Percentiles rank a stretch among this genome's conserved stretches.
These are phyloP conservation scores for Symphodus melops DNA, from an alignment of 2,113 vertebrate genomes.

Conservation along the genomic window DNA sequence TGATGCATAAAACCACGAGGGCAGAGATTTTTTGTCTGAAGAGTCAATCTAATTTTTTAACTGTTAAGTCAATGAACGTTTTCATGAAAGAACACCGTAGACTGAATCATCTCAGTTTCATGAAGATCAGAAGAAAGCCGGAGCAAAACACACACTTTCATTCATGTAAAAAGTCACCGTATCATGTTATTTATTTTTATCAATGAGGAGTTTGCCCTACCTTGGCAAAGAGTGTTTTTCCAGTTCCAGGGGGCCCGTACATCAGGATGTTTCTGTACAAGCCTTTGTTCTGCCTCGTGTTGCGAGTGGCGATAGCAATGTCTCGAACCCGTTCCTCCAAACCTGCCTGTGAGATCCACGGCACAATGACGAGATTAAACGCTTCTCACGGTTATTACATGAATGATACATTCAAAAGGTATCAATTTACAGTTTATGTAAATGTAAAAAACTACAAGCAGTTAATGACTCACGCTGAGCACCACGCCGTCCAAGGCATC, in stretches of 20 bases:
- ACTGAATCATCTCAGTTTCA: too few species aligned
- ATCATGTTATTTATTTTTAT: too few species aligned
- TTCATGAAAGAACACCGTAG: too few species aligned
- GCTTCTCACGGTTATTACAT: neutral
- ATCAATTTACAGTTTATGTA: neutral
- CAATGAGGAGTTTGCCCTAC: conserved; percentile 64
- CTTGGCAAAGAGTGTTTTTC: conserved; percentile 93
- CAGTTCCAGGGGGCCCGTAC: conserved; percentile 91
- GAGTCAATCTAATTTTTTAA: neutral
- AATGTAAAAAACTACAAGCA: neutral
- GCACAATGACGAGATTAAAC: neutral
- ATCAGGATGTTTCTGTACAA: conserved; percentile 90
- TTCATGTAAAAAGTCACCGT: too few species aligned
- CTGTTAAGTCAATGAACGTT: too few species aligned
- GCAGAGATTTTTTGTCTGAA: neutral
- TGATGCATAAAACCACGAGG: neutral
- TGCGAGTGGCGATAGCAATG: conserved; percentile 91
- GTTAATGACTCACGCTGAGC: conserved; percentile 86
- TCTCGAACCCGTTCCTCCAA: conserved; percentile 91
- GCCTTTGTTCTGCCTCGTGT: conserved; percentile 88
- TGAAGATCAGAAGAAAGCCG: too few species aligned
- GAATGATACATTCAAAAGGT: neutral
- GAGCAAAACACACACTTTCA: too few species aligned
- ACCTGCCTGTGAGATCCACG: conserved; percentile 78
- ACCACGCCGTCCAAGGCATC: conserved; percentile 91